A percentile compares a stretch with the other conserved stretches of the same genome.
Evolutionary conservation across 1,140 invertebrate genomes (phyloP).

Genomic region (Ruditapes philippinarum): DNA sequence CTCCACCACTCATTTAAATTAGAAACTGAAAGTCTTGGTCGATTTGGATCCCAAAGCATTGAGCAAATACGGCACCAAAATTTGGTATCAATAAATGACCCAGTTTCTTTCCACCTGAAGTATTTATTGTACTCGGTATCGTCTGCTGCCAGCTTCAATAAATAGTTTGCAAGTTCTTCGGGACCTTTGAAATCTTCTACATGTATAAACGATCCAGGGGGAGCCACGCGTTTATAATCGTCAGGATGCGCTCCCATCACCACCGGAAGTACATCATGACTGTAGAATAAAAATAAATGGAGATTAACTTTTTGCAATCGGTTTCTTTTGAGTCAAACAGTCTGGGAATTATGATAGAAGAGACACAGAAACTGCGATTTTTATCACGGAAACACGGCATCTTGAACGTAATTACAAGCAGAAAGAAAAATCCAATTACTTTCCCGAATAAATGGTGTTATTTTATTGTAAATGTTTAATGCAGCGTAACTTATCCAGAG

Average conservation of each 20-base stretch:
- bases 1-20: conserved; percentile 78
- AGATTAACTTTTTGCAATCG: too few species aligned
- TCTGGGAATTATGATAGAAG: too few species aligned
- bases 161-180: conserved; percentile 94
- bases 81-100: conserved; percentile 84
- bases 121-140: conserved; percentile 84
- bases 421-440: too few species aligned
- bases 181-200: conserved; percentile 97
- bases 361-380: too few species aligned
- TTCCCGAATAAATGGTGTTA: too few species aligned
- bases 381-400: too few species aligned
- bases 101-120: conserved; percentile 84
- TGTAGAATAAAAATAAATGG: conserved; percentile 57
- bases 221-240: conserved; percentile 84
- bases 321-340: too few species aligned
- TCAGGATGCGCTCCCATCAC: conserved; percentile 88
- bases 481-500: too few species aligned
- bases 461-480: too few species aligned
- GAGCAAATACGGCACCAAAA: conserved; percentile 98
- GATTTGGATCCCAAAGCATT: conserved; percentile 76
- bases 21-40: conserved; percentile 43
- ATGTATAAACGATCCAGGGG: conserved; percentile 95
- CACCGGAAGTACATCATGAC: conserved; percentile 86
- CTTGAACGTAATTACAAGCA: too few species aligned
- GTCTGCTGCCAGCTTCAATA: conserved; percentile 89